phyloP scores from a whole-genome alignment of 2,797 vertebrate genomes.

The Dendrocincla fuliginosa region DNA sequence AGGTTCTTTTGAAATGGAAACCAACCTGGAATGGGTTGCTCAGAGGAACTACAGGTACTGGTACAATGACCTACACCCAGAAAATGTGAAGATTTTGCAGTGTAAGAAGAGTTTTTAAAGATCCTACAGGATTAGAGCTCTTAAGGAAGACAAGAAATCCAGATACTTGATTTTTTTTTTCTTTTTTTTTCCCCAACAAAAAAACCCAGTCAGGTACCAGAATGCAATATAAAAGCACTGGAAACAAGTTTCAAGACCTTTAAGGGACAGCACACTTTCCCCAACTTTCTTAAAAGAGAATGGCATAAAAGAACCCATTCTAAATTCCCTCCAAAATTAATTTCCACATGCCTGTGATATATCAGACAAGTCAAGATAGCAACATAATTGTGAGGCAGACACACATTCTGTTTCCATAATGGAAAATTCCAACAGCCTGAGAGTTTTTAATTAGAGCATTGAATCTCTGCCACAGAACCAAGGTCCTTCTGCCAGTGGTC shows the following conservation, averaged over 20 bases:
- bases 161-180: background rate
- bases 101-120: background rate
- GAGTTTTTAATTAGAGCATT: background rate
- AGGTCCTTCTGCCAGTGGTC: background rate
- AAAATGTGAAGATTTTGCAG: background rate
- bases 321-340: background rate
- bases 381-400: background rate
- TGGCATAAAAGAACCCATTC: background rate
- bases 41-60: background rate
- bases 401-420: background rate
- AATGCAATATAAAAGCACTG: background rate
- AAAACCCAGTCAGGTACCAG: background rate
- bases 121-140: background rate
- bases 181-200: no score
- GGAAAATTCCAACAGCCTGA: background rate
- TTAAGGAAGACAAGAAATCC: background rate
- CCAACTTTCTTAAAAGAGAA: background rate
- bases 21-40: background rate
- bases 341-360: background rate
- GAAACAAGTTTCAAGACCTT: background rate
- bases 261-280: background rate
- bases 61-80: background rate
- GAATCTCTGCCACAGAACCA: slow-evolving; percentile 1
- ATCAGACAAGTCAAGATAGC: background rate
- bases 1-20: background rate